Base-by-base conservation (phyloP, 2,888 invertebrate species). In the Polyommatus iphigenia region DNA sequence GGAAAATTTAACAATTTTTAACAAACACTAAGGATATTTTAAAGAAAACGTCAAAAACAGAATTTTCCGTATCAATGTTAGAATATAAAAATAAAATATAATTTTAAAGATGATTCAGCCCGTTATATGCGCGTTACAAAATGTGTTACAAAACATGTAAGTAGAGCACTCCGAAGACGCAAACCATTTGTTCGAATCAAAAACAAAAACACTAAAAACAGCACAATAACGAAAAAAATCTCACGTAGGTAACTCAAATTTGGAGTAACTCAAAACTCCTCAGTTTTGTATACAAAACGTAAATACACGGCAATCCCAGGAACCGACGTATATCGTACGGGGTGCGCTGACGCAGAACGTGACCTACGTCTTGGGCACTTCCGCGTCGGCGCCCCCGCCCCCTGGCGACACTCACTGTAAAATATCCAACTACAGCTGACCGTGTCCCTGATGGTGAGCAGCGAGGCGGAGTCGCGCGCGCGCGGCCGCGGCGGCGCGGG, bases 401-500 rank as follows among this genome's bases (percentile, higher is more conserved):
- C 82, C 81, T 81, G 81, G 80, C 84, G 89, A 91, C 91, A 94
- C 94, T 95, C 96, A 95, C 96, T 96, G 93, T 96, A 96, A 89
- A 96, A 96, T 92, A 96, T 96, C 96, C 96, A 96, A 94, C 96
- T 96, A 91, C 96, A 96, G 93, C 95, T 96, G 90, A 96, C 94
- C 83, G 92, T 95, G 92, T 96, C 96, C 87, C 95, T 95, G 89
- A 95, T 90, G 87, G 95, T 94, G 88, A 75, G 75, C 50, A 75
- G 95, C 95, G 90, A 95, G 94, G 88, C 96, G 90, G 88, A 96
- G 90, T 86, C 92, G 93, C 84, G 93, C 90, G 84, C 95, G 91
- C 84, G 95, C 95, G 88, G 95, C 84, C 87, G 88, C 81, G 84
- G 87, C 81, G 90, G 91, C 87, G 92, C 92, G 90, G 92, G 93